phyloP scores from a whole-genome alignment of 1,140 invertebrate species.

The Platorchestia sp. region DNA sequence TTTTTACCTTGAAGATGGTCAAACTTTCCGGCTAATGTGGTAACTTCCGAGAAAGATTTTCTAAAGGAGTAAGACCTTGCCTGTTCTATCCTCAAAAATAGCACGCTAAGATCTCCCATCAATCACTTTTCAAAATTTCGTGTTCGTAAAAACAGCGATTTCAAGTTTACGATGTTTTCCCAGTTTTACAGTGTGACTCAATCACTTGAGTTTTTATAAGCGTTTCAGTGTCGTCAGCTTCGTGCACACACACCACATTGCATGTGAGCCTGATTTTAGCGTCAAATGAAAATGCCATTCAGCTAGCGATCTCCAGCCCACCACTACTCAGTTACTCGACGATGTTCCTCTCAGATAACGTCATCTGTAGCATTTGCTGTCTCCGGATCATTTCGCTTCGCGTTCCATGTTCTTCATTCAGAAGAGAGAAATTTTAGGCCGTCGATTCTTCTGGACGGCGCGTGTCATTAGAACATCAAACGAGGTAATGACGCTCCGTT shows the following conservation, averaged over 20 bases:
- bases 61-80: background rate
- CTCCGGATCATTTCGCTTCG: background rate
- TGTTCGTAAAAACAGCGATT: background rate
- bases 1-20: background rate
- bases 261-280: background rate
- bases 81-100: background rate
- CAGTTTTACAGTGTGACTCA: background rate
- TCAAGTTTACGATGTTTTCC: background rate
- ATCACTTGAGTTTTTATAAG: background rate
- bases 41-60: background rate
- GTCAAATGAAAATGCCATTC: background rate
- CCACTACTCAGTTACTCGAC: background rate
- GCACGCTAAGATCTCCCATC: background rate
- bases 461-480: conserved; percentile 1
- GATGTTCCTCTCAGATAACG: background rate
- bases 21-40: background rate
- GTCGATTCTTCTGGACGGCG: background rate
- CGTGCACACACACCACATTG: background rate
- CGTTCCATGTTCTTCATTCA: background rate
- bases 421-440: background rate
- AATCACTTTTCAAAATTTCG: background rate
- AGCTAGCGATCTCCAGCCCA: background rate
- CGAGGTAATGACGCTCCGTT: background rate
- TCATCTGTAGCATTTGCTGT: background rate
- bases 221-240: background rate